Conservation (phyloP, 1,140 invertebrate species). For the Ditylenchus dipsaci region DNA sequence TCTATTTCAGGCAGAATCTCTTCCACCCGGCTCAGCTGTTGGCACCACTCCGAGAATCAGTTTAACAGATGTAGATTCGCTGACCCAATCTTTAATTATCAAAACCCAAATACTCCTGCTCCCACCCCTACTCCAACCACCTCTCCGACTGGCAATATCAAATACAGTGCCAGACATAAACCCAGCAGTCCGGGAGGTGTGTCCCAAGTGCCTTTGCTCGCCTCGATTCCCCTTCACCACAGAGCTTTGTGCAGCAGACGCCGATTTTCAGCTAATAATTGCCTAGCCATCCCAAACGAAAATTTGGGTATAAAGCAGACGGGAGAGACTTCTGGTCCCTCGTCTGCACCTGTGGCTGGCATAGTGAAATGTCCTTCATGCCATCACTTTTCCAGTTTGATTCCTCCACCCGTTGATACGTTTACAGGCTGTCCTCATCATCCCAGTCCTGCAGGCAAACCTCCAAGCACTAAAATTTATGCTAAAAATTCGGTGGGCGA, state of each 20-base stretch:
- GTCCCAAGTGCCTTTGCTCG: conserved; percentile 2
- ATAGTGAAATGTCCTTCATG: neutral
- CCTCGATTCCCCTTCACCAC: conserved; percentile 9
- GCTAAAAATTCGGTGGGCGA: neutral
- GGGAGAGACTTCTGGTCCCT: neutral
- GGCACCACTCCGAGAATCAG: neutral
- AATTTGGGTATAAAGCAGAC: neutral
- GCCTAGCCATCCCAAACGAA: neutral
- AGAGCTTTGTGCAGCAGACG: conserved; percentile 6
- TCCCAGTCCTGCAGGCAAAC: neutral
- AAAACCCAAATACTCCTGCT: neutral
- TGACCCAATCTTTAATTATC: neutral
- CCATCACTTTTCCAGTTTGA: neutral
- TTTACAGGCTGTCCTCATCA: neutral
- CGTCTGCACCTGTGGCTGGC: neutral
- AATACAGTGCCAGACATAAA: neutral
- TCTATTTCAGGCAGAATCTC: neutral
- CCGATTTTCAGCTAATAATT: conserved; percentile 5
- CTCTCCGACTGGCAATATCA: neutral
- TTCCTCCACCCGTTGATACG: neutral
- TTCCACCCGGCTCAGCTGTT: neutral
- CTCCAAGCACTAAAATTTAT: neutral
- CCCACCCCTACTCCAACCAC: conserved; percentile 5
- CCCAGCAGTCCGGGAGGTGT: neutral
- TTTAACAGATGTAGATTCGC: neutral